These are phyloP conservation scores for Odontocolon sp. DNA, from an alignment of 2,888 invertebrate species.

Conservation along the genomic window DNA sequence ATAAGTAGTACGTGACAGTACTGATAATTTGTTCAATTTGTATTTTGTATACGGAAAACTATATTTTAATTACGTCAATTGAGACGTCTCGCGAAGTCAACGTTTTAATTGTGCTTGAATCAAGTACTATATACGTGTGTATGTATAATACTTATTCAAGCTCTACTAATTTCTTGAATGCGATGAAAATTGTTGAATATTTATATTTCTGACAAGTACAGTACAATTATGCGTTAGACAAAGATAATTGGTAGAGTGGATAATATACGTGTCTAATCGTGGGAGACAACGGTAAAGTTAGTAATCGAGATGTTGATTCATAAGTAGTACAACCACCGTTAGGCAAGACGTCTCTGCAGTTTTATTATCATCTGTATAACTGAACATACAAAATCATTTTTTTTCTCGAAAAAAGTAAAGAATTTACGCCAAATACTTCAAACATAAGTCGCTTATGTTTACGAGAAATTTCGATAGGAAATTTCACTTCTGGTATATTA, in stretches of 20 bases:
- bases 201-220: neutral
- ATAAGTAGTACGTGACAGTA: conserved; percentile 50
- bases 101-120: no score
- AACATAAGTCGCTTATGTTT: no score
- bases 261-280: neutral
- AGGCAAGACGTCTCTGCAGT: conserved; percentile 11
- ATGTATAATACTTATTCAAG: conserved; percentile 31
- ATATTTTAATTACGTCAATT: conserved; percentile 1
- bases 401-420: no score
- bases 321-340: conserved; percentile 12
- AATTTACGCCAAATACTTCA: no score
- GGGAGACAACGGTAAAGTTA: neutral
- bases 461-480: no score
- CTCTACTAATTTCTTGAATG: conserved; percentile 40
- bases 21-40: conserved; percentile 8
- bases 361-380: neutral
- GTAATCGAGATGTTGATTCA: neutral
- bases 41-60: neutral
- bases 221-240: neutral
- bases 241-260: neutral
- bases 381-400: no score
- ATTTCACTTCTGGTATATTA: no score
- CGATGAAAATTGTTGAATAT: conserved; percentile 1
- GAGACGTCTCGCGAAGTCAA: conserved; percentile 12
- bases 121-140: no score